Evolutionary conservation across 1,140 invertebrate species (phyloP).

Genomic region (Megalopta genalis): DNA sequence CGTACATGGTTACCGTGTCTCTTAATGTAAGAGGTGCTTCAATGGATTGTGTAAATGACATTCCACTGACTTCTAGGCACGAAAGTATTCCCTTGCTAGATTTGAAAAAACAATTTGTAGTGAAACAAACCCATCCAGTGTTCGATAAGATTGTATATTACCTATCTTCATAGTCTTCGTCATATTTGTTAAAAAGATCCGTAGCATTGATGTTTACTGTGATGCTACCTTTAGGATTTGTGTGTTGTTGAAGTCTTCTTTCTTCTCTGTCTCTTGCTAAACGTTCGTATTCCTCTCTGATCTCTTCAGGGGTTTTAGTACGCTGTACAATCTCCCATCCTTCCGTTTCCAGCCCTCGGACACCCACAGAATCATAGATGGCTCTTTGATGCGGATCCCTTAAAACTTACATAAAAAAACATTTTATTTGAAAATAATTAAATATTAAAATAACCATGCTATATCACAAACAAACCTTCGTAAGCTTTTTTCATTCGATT

Average conservation of each 20-base stretch:
- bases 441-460: not conserved
- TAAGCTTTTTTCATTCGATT: conserved; percentile 95
- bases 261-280: conserved; percentile 90
- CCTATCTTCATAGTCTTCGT: conserved; percentile 83
- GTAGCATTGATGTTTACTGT: conserved; percentile 95
- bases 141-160: conserved; percentile 62
- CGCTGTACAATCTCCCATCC: conserved; percentile 95
- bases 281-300: conserved; percentile 95
- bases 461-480: conserved; percentile 85
- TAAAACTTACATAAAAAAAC: conserved; percentile 81
- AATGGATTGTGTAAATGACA: conserved; percentile 95
- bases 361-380: conserved; percentile 90
- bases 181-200: conserved; percentile 92
- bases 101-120: conserved; percentile 30
- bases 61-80: conserved; percentile 92
- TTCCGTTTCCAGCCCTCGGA: conserved; percentile 91
- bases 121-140: not conserved
- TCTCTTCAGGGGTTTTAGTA: conserved; percentile 95
- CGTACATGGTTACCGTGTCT: conserved; percentile 90
- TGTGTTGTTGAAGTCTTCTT: conserved; percentile 89
- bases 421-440: not conserved
- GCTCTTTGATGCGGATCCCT: conserved; percentile 89
- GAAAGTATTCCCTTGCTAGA: conserved; percentile 84
- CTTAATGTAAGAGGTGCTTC: conserved; percentile 93
- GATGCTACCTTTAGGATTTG: conserved; percentile 93